These are phyloP conservation scores for Sparidentex hasta DNA, from an alignment of 2,797 vertebrate genomes.

Conservation along the genomic window DNA sequence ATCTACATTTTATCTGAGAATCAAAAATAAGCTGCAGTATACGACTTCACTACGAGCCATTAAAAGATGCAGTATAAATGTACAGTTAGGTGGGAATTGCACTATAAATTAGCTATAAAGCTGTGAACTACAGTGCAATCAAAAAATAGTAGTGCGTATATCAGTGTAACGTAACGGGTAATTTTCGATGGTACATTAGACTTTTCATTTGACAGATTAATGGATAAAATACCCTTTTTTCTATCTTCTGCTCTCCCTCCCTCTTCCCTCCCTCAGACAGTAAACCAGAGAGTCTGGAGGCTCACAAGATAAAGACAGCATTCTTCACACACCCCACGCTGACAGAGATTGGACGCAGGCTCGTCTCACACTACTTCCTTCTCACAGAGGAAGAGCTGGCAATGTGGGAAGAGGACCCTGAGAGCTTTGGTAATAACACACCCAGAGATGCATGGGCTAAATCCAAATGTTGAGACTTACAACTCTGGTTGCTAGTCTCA, in stretches of 20 bases:
- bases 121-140: not conserved
- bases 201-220: not conserved
- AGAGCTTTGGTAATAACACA: constrained; percentile 93
- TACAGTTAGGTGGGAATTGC: not conserved
- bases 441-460: constrained; percentile 27
- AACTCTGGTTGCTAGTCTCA: not conserved
- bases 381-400: constrained; percentile 93
- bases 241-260: not conserved
- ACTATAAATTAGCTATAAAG: not conserved
- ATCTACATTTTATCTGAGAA: not conserved
- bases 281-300: constrained; percentile 95
- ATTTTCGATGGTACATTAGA: not conserved
- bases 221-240: not conserved
- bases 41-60: not conserved
- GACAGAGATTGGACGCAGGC: constrained; percentile 94
- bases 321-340: constrained; percentile 97
- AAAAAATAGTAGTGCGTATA: not conserved
- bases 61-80: not conserved
- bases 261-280: constrained; percentile 86
- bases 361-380: constrained; percentile 97
- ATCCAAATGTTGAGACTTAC: constrained; percentile 46
- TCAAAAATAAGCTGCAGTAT: not conserved
- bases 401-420: constrained; percentile 99
- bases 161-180: not conserved
- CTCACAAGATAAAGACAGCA: constrained; percentile 94